Evolutionary conservation across 1,140 invertebrate species (phyloP).

Genomic region (Nasonia giraulti): DNA sequence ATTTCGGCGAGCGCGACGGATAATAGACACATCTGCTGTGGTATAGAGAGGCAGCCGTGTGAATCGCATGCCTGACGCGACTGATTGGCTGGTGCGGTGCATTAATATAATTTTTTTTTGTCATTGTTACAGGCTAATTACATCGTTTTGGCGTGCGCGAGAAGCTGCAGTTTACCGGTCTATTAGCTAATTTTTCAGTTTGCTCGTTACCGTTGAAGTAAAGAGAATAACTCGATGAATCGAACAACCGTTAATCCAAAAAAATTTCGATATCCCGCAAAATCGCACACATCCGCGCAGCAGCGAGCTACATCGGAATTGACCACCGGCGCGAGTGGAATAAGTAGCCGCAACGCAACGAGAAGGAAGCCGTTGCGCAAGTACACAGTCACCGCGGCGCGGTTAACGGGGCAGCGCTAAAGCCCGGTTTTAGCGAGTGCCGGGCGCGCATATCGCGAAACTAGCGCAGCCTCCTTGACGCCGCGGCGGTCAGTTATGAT

Average conservation of each 20-base stretch:
- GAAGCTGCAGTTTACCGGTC: too few species aligned
- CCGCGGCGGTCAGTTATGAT: background rate
- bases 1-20: conserved; percentile 5
- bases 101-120: background rate
- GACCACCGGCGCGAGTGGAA: background rate
- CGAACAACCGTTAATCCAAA: too few species aligned
- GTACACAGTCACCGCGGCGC: background rate
- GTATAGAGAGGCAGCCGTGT: background rate
- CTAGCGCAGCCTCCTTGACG: background rate
- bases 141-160: too few species aligned
- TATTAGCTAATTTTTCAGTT: too few species aligned
- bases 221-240: too few species aligned
- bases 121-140: too few species aligned
- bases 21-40: background rate
- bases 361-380: background rate
- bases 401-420: conserved; percentile 1
- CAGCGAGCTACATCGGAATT: background rate
- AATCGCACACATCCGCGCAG: too few species aligned
- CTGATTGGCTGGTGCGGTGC: background rate
- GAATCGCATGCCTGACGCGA: background rate
- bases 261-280: too few species aligned
- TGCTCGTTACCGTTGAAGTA: too few species aligned
- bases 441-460: background rate
- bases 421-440: background rate
- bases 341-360: background rate